These are phyloP conservation scores for Elachura formosa DNA, from an alignment of 2,113 vertebrate genomes.

Conservation along the genomic window DNA sequence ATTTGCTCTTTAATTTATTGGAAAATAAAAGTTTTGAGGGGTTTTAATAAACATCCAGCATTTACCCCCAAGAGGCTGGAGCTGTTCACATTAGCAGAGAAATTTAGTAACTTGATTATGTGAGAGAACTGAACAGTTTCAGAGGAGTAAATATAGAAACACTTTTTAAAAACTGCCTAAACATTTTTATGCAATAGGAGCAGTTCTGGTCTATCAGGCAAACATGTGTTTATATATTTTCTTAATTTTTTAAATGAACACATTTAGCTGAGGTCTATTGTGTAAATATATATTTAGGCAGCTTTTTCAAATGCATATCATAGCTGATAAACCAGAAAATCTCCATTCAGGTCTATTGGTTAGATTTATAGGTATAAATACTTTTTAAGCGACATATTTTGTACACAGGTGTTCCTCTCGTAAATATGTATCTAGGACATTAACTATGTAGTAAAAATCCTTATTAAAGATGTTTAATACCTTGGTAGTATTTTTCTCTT, in stretches of 20 bases:
- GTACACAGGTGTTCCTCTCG: slow-evolving; percentile 64
- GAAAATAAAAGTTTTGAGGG: slow-evolving; percentile 49
- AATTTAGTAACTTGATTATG: neutral
- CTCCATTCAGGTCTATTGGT: slow-evolving; percentile 66
- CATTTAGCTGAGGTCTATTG: slow-evolving; percentile 70
- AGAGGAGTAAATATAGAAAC: slow-evolving; percentile 22
- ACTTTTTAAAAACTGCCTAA: slow-evolving; percentile 59
- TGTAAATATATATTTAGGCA: slow-evolving; percentile 73
- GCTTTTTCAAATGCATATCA: slow-evolving; percentile 69
- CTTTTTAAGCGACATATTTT: slow-evolving; percentile 70
- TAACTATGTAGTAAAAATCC: slow-evolving; percentile 62
- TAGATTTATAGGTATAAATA: slow-evolving; percentile 72
- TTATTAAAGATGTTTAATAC: slow-evolving; percentile 67
- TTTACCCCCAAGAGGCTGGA: neutral
- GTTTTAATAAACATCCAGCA: slow-evolving; percentile 23
- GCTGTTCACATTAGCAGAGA: slow-evolving; percentile 28
- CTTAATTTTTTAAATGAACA: slow-evolving; percentile 68
- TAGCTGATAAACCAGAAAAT: slow-evolving; percentile 67
- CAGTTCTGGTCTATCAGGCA: slow-evolving; percentile 56
- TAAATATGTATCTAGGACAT: slow-evolving; percentile 69
- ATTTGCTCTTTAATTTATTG: slow-evolving; percentile 25
- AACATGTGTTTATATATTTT: slow-evolving; percentile 66
- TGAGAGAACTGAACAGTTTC: slow-evolving; percentile 40
- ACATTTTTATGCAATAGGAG: slow-evolving; percentile 63
- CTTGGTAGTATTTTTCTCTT: slow-evolving; percentile 58